Base-by-base conservation (phyloP, 2,113 vertebrate genomes). In the Urocolius indicus region DNA sequence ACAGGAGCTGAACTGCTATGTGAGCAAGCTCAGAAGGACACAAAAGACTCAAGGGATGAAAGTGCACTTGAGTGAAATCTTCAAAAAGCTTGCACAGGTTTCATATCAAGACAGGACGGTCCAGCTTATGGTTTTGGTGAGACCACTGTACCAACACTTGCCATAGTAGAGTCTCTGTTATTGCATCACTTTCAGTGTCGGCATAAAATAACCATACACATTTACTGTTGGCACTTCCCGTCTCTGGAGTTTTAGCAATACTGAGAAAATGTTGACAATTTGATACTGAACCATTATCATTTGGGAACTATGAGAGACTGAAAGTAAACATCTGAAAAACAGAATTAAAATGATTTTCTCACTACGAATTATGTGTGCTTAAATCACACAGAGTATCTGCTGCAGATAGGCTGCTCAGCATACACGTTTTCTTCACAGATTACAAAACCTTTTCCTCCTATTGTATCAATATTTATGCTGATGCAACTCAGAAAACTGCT, bases 311-410 rank as follows among this genome's bases (percentile, higher is more conserved):
- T 30, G 24, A 87, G 26, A 81, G 34, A 63, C 23, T 38, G 58
- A 90, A 96, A 92, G 41, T 13, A 90, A 93, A 83, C n/a, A 80
- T 83, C 54, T 90, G 63, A 75, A 54, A 80, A 80, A 75, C 6
- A 21, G 49, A 92, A 90, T 67, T 59, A 65, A 95, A 57, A 13
- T 26, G 30, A 63, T 11, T 78, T 45, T 77, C 73, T 91, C 43
- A 48, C 52, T 46, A 58, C 16, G 61, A 8, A 57, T 73, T 55
- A 27, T 16, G 80, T 0, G 3, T 61, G 61, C 66, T 84, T 16
- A 75, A 38, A 67, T 72, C 49, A 55, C 54, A 19, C 10, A 38
- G 57, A 78, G 11, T 62, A 86, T 32, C 71, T 73, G 21, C 78
- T 72, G 54, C 71, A 59, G 71, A 46, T 86, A 67, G 86, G 80